phyloP scores from a whole-genome alignment of 2,113 vertebrate species.

The Eonycteris spelaea region DNA sequence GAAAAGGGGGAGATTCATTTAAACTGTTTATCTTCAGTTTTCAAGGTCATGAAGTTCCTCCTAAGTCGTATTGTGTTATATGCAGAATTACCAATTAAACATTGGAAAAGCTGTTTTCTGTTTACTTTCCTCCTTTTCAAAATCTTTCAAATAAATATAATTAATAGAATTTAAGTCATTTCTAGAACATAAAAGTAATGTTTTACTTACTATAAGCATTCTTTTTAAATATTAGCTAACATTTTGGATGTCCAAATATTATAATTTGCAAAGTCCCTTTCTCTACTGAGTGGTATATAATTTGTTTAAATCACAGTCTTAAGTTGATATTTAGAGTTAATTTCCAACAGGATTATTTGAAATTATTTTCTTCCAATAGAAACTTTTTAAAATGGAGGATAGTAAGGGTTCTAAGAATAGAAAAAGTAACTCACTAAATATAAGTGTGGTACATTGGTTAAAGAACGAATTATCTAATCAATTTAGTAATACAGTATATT shows the following conservation, averaged over 20 bases:
- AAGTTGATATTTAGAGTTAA: conserved; percentile 26
- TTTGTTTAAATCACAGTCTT: conserved; percentile 31
- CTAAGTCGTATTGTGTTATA: neutral
- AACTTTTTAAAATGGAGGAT: neutral
- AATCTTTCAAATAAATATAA: conserved; percentile 36
- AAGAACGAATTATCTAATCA: conserved; percentile 2
- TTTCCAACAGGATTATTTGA: conserved; percentile 14
- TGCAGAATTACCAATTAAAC: conserved; percentile 5
- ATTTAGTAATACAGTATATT: neutral
- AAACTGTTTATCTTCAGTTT: conserved; percentile 37
- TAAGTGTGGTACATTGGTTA: conserved; percentile 32
- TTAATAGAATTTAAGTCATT: conserved; percentile 17
- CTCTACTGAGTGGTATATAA: neutral
- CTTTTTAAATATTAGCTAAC: conserved; percentile 38
- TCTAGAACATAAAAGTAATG: conserved; percentile 7
- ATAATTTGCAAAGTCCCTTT: neutral
- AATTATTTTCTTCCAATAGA: conserved; percentile 40
- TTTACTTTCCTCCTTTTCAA: neutral
- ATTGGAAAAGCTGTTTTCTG: conserved; percentile 17
- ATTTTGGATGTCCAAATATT: conserved; percentile 11
- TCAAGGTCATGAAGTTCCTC: neutral
- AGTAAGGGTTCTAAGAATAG: conserved; percentile 1
- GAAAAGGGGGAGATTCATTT: neutral
- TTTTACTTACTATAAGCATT: conserved; percentile 32
- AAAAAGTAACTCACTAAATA: neutral